A percentile compares a stretch with the other conserved stretches of the same genome.
Conservation (phyloP, 2,797 vertebrate genomes). For the Crypturellus tataupa region DNA sequence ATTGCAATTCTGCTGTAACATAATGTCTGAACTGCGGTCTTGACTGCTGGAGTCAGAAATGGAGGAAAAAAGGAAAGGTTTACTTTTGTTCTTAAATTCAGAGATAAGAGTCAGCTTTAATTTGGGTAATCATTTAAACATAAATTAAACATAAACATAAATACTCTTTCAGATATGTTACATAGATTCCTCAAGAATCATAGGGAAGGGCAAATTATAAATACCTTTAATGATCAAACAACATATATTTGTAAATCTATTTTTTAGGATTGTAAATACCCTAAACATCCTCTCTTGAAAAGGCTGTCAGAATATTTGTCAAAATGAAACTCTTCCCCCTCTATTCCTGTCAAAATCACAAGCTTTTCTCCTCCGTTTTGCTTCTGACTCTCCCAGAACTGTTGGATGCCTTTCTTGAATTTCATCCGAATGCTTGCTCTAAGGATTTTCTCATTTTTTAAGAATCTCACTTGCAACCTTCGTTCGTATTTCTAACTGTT, state of each 20-base stretch:
- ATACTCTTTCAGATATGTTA: neutral
- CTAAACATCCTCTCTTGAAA: neutral
- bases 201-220: neutral
- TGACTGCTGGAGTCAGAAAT: neutral
- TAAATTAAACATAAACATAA: neutral
- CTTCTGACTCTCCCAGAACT: neutral
- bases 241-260: neutral
- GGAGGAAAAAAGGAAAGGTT: neutral
- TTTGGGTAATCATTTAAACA: neutral
- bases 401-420: neutral
- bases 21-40: neutral
- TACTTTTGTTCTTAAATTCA: neutral
- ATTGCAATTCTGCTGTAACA: neutral
- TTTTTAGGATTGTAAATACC: neutral
- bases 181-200: neutral
- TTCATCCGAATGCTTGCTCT: neutral
- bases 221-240: neutral
- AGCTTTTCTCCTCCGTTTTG: neutral
- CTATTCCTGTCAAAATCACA: neutral
- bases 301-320: neutral
- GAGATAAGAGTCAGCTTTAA: neutral
- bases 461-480: neutral
- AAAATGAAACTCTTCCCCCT: neutral
- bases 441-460: neutral
- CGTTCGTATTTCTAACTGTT: neutral